A percentile compares a stretch with the other conserved stretches of the same genome.
Evolutionary conservation across 1,140 invertebrate species (phyloP).

Genomic region (Physella acuta): DNA sequence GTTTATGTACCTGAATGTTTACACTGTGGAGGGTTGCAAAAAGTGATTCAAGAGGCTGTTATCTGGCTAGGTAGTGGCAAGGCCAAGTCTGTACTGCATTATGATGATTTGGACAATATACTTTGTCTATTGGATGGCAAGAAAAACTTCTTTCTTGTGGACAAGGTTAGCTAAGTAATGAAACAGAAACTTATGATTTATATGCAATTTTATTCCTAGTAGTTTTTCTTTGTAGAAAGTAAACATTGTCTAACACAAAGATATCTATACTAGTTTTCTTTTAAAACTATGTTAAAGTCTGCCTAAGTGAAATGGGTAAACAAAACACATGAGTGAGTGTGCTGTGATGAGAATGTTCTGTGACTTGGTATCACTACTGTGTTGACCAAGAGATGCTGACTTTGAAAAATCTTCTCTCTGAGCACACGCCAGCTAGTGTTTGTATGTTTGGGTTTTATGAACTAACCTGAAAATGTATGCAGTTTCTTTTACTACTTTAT

Average conservation of each 20-base stretch:
- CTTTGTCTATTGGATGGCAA: conserved; percentile 55
- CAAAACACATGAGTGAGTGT: too few relatives aligned
- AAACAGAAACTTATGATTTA: too few relatives aligned
- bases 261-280: too few relatives aligned
- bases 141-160: conserved; percentile 56
- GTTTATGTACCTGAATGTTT: conserved; percentile 44
- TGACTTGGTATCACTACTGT: conserved; percentile 24
- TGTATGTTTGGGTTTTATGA: neutral
- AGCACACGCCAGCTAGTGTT: conserved; percentile 5
- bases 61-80: conserved; percentile 59
- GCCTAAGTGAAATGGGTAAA: too few relatives aligned
- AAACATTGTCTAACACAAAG: too few relatives aligned
- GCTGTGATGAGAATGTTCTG: conserved; percentile 19
- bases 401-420: conserved; percentile 14
- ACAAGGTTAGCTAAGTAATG: conserved; percentile 44
- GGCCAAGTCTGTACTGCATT: conserved; percentile 57
- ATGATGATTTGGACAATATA: conserved; percentile 58
- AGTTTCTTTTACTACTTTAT: too few relatives aligned
- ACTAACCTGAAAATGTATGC: neutral
- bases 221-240: too few relatives aligned
- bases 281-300: too few relatives aligned
- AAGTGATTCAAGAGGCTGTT: conserved; percentile 40
- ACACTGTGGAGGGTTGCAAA: conserved; percentile 49
- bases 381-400: conserved; percentile 24
- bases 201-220: too few relatives aligned